Evolutionary conservation across 2,797 vertebrate genomes (phyloP).

Genomic region (Rhadinocentrus ornatus): DNA sequence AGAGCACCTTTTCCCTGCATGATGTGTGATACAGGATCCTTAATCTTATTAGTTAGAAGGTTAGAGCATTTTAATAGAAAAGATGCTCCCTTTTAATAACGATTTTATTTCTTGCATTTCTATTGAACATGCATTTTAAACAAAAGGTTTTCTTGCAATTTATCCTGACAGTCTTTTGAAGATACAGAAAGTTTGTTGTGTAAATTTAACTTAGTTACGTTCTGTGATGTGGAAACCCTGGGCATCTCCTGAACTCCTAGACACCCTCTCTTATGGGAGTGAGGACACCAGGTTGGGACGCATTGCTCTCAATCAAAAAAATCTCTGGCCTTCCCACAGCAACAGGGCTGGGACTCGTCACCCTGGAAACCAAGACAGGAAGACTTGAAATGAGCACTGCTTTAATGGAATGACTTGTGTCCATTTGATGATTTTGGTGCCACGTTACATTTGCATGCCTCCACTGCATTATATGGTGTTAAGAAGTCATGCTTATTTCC

Average conservation of each 20-base stretch:
- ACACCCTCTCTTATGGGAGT: not conserved
- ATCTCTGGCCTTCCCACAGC: not conserved
- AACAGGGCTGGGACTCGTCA: not conserved
- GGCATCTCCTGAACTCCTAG: not conserved
- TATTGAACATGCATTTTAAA: no score
- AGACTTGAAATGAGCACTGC: not conserved
- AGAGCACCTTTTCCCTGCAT: not conserved
- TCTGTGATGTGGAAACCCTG: not conserved
- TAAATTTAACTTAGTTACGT: no score
- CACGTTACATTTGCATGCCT: not conserved
- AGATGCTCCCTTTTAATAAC: no score
- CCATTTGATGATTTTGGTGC: not conserved
- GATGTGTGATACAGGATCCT: no score
- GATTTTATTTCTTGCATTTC: no score
- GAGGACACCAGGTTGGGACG: no score
- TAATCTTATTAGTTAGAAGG: no score
- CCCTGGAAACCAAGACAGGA: not conserved
- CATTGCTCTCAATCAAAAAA: not conserved
- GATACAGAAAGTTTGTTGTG: no score
- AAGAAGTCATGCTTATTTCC: not conserved
- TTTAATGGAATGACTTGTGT: not conserved
- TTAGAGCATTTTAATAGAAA: not conserved
- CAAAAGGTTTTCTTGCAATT: no score
- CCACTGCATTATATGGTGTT: not conserved
- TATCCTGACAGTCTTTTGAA: no score